Evolutionary conservation across 1,140 invertebrate genomes (phyloP).

Genomic region (Leptonema lineaticorne): DNA sequence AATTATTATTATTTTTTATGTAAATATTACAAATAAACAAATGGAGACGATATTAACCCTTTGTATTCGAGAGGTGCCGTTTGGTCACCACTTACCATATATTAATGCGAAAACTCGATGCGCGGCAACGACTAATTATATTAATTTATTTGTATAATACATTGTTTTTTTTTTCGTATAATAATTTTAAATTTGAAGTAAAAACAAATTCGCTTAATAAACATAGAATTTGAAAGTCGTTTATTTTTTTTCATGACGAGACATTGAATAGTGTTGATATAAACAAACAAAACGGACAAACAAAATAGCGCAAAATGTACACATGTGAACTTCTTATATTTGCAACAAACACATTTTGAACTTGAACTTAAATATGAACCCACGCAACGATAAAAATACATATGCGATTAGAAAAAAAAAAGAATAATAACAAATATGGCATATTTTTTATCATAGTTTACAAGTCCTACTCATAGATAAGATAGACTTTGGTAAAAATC

Average conservation of each 20-base stretch:
- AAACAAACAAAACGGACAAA: too few relatives aligned
- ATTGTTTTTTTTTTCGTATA: too few relatives aligned
- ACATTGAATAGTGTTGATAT: too few relatives aligned
- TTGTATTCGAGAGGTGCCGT: too few relatives aligned
- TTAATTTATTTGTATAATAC: too few relatives aligned
- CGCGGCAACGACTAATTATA: too few relatives aligned
- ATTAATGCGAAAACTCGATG: too few relatives aligned
- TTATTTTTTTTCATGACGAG: too few relatives aligned
- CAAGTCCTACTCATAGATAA: conserved; percentile 14
- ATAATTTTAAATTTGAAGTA: too few relatives aligned
- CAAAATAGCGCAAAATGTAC: too few relatives aligned
- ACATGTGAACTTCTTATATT: neutral
- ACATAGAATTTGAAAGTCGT: too few relatives aligned
- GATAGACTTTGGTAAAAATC: conserved; percentile 9
- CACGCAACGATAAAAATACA: neutral
- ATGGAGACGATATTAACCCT: neutral
- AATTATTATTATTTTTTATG: neutral
- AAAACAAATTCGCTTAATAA: too few relatives aligned
- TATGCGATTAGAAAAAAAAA: neutral
- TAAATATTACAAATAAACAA: neutral
- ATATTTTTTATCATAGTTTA: neutral
- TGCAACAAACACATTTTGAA: conserved; percentile 1
- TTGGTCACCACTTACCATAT: neutral
- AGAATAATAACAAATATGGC: neutral
- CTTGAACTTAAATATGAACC: conserved; percentile 4